Conservation (phyloP, 2,797 vertebrate species). For the Squalus acanthias region DNA sequence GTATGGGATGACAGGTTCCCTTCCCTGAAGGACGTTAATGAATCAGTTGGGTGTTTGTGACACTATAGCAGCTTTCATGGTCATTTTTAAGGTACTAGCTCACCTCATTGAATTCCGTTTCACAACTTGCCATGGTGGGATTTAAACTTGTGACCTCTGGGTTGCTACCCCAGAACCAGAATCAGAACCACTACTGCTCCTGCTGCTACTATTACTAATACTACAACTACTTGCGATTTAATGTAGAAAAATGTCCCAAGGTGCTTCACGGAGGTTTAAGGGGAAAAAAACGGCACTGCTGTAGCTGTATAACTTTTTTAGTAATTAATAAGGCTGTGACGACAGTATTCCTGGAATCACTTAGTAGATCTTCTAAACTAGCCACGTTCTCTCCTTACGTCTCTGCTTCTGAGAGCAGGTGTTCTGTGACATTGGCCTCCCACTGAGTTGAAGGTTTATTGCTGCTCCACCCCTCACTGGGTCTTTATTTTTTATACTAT, state of each 20-base stretch:
- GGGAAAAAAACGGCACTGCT: not conserved
- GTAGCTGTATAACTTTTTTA: not conserved
- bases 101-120: not conserved
- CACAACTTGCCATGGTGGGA: too few relatives aligned
- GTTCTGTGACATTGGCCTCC: not conserved
- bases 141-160: not conserved
- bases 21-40: not conserved
- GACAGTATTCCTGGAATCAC: not conserved
- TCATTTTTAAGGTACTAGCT: not conserved
- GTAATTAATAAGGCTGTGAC: not conserved
- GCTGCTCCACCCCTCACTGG: not conserved
- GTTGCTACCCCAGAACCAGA: not conserved
- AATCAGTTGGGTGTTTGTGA: not conserved
- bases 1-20: not conserved
- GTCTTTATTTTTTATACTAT: too few relatives aligned
- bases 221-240: not conserved
- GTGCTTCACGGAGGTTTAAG: not conserved
- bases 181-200: not conserved
- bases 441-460: not conserved
- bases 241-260: not conserved
- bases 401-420: too few relatives aligned
- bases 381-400: too few relatives aligned
- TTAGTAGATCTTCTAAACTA: too few relatives aligned
- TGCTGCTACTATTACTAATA: not conserved
- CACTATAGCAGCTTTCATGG: not conserved